Evolutionary conservation across 2,797 vertebrate species (phyloP).

Genomic region (Poecilia picta): DNA sequence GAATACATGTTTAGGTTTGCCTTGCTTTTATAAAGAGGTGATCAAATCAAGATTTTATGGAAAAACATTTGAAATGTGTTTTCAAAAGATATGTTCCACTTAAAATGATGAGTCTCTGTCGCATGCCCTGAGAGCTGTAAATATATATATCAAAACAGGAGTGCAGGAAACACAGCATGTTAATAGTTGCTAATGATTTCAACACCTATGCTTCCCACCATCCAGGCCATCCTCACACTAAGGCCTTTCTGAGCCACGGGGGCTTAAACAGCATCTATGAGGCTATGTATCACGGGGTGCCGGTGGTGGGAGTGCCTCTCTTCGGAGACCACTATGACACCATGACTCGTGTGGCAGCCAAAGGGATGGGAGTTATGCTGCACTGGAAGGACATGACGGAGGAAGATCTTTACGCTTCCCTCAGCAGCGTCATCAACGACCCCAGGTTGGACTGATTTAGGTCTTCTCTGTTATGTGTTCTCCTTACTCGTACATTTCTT

Average conservation of each 20-base stretch:
- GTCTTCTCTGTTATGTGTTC: not conserved
- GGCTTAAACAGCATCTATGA: slow-evolving; percentile 99
- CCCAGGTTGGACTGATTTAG: slow-evolving; percentile 79
- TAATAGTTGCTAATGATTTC: slow-evolving; percentile 6
- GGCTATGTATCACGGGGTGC: slow-evolving; percentile 98
- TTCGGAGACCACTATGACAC: slow-evolving; percentile 99
- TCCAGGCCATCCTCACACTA: slow-evolving; percentile 90
- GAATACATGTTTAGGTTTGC: not conserved
- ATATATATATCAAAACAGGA: not conserved
- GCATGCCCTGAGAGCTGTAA: not conserved
- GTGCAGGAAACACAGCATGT: not conserved
- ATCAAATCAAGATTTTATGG: not conserved
- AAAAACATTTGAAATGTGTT: not conserved
- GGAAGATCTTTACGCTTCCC: slow-evolving; percentile 85
- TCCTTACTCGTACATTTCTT: not conserved
- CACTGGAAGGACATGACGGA: slow-evolving; percentile 95
- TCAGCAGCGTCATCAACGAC: slow-evolving; percentile 89
- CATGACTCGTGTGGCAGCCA: slow-evolving; percentile 96
- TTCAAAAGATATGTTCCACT: not conserved
- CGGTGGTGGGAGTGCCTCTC: slow-evolving; percentile 95
- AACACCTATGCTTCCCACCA: slow-evolving; percentile 7
- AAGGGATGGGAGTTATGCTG: slow-evolving; percentile 96
- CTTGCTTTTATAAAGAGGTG: not conserved
- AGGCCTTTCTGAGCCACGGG: slow-evolving; percentile 95
- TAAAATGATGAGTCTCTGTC: not conserved